A percentile compares a stretch with the other conserved stretches of the same genome.
Evolutionary conservation across 1,140 invertebrate species (phyloP).

Genomic region (Dendrolimus kikuchii): DNA sequence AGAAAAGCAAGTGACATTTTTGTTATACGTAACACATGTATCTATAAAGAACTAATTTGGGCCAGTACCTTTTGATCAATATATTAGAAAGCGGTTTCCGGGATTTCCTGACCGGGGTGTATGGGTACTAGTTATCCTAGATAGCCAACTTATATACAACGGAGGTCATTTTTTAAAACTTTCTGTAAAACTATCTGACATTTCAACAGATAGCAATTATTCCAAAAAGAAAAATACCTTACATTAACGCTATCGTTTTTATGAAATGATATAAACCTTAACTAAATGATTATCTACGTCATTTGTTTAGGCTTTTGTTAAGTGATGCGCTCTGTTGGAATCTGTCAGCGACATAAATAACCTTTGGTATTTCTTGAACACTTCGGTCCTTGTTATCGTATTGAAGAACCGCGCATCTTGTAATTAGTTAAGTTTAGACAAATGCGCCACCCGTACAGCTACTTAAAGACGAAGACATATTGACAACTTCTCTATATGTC

Average conservation of each 20-base stretch:
- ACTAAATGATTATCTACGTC: constrained; percentile 51
- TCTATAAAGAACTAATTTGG: no score
- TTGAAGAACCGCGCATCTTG: constrained; percentile 50
- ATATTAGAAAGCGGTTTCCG: no score
- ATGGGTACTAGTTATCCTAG: no score
- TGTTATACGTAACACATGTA: no score
- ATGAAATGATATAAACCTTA: constrained; percentile 27
- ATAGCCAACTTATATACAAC: no score
- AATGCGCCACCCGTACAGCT: constrained; percentile 59
- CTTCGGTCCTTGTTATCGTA: constrained; percentile 53
- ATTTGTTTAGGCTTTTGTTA: constrained; percentile 67
- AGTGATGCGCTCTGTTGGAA: constrained; percentile 35
- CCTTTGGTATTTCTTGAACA: constrained; percentile 61
- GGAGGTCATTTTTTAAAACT: no score
- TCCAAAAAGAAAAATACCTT: background rate
- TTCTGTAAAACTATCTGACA: no score
- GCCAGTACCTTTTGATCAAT: no score
- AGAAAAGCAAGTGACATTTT: no score
- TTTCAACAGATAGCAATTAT: no score
- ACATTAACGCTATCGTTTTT: constrained; percentile 1
- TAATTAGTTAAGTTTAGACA: constrained; percentile 51
- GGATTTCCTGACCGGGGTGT: no score
- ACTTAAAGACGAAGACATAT: constrained; percentile 22
- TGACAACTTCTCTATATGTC: constrained; percentile 19
- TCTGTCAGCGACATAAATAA: constrained; percentile 57